Conservation (phyloP, 1,140 invertebrate species). For the Drosophila ironensis region DNA sequence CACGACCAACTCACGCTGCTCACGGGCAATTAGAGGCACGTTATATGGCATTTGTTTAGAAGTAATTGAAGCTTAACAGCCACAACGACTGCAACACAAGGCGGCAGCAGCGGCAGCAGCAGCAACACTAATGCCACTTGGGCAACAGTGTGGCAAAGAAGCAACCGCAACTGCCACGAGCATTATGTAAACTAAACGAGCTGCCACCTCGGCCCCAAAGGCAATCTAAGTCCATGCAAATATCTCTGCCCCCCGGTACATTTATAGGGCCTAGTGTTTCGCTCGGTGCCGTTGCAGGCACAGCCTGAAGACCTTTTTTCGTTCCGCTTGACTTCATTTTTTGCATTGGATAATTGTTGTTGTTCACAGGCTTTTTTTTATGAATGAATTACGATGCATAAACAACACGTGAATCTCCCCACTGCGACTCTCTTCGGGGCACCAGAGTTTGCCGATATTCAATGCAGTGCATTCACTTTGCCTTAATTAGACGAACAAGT, state of each 20-base stretch:
- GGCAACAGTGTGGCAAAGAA: conserved; percentile 61
- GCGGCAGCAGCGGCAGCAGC: not conserved
- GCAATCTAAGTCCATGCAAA: conserved; percentile 60
- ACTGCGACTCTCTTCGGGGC: not conserved
- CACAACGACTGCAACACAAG: conserved; percentile 37
- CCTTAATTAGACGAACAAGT: conserved; percentile 19
- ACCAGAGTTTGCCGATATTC: not conserved
- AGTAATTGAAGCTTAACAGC: conserved; percentile 77
- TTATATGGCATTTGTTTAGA: conserved; percentile 78
- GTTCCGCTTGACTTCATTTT: conserved; percentile 49
- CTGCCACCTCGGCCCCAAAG: conserved; percentile 31
- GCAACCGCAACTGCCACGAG: conserved; percentile 66
- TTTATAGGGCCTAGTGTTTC: conserved; percentile 4
- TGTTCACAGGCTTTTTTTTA: conserved; percentile 48
- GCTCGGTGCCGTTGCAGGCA: conserved; percentile 5
- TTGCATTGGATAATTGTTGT: conserved; percentile 45
- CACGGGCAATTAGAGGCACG: conserved; percentile 66
- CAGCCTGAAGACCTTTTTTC: conserved; percentile 1
- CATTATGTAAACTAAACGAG: conserved; percentile 74
- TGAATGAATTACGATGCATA: conserved; percentile 63
- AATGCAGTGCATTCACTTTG: conserved; percentile 60
- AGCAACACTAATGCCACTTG: conserved; percentile 63
- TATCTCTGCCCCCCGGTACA: conserved; percentile 24
- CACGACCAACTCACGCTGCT: conserved; percentile 20
- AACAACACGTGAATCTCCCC: conserved; percentile 26